Evolutionary conservation across 2,888 invertebrate species (phyloP), one percentile per base, ranked within the genome.

Genomic region (Uropetala carovei): DNA sequence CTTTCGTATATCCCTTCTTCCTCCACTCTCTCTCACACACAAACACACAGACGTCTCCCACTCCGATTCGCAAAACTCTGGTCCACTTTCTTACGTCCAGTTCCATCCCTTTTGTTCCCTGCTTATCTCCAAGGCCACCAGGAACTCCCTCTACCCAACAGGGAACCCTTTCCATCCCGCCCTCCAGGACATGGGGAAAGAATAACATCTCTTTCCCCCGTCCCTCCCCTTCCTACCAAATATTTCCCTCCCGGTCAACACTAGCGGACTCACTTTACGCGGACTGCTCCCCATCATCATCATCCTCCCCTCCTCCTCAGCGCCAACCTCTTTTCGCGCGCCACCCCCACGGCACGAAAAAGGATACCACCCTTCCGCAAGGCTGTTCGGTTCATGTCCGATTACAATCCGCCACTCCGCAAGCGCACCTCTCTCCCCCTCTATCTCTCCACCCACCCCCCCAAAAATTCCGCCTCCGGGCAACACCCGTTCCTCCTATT

Each of bases 51-150:
- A 43, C 43, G 43, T 3, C 43, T 43, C 43, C 43, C 30, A n/a
- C 60, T 30, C 18, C 86, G 30, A 30, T 30, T 60, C 60, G 22
- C 86, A 86, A 86, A 86, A 86, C 86, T 60, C 60, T 60, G 43
- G 43, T 43, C 43, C 43, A 4, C 60, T 43, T 89, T 64, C 64
- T 64, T 60, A 60, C 58, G 30, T 57, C 27, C 86, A 16, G 27
- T 30, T 64, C 60, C 11, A 57, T 56, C 57, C 64, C 89, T 64
- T 89, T 89, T 89, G 89, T 89, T 68, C 89, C 59, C 64, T 60
- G 89, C 89, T 89, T 89, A 89, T 89, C 89, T 89, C 89, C 89
- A 89, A 68, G 89, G 60, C 89, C 86, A 16, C 60, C 89, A 64
- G 89, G 59, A 68, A 64, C 89, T 89, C 89, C 89, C 43, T 43